These are phyloP conservation scores for Scartelaos histophorus DNA, from an alignment of 2,113 vertebrate genomes.

Conservation along the genomic window DNA sequence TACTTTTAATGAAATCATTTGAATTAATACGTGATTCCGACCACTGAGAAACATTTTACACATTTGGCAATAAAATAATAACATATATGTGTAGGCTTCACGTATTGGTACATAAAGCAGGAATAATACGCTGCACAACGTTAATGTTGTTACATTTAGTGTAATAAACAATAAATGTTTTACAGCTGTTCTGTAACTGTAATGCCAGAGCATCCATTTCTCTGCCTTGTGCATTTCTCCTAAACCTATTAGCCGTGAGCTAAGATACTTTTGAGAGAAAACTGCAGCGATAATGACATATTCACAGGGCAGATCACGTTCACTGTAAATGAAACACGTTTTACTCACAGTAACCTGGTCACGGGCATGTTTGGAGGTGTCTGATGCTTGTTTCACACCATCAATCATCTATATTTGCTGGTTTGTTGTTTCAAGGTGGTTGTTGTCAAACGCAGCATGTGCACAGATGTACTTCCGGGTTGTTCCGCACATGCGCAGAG, in stretches of 20 bases:
- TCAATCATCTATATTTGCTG: slow-evolving; percentile 14
- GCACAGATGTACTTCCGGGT: slow-evolving; percentile 51
- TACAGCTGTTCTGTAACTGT: too few relatives aligned
- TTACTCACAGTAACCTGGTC: slow-evolving; percentile 66
- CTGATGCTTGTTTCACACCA: not conserved
- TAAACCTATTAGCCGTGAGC: not conserved
- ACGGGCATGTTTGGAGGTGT: slow-evolving; percentile 49
- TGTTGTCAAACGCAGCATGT: slow-evolving; percentile 61
- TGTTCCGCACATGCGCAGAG: slow-evolving; percentile 30
- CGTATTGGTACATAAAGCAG: too few relatives aligned
- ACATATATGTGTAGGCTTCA: too few relatives aligned
- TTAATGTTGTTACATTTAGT: too few relatives aligned
- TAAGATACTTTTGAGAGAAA: not conserved
- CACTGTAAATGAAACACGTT: not conserved
- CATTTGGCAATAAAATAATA: too few relatives aligned
- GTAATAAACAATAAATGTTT: too few relatives aligned
- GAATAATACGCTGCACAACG: too few relatives aligned
- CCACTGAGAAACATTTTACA: too few relatives aligned
- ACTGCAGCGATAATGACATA: not conserved
- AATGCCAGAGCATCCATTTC: not conserved
- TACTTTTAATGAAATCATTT: too few relatives aligned
- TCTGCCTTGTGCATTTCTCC: not conserved
- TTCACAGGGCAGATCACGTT: not conserved
- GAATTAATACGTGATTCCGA: too few relatives aligned
- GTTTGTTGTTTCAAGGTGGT: slow-evolving; percentile 66